Evolutionary conservation across 2,113 vertebrate genomes (phyloP), one percentile per base, ranked within the genome.

Genomic region (Protomyctophum bolini): DNA sequence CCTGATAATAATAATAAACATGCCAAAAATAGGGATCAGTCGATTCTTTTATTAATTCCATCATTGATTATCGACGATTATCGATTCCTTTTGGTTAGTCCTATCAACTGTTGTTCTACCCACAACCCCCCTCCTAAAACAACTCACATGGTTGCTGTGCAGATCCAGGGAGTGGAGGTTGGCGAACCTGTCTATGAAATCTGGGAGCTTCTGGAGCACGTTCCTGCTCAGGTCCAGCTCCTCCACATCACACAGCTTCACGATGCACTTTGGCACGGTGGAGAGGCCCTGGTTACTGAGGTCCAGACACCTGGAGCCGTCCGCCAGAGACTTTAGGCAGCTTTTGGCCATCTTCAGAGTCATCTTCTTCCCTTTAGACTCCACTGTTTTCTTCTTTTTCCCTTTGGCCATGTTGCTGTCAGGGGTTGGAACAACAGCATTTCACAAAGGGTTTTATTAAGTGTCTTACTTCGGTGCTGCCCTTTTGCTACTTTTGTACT

Each of bases 211-310:
- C 71, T 8, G 90, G 69, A 98, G 87, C 84, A 92, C 21, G 75
- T 99, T 99, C 68, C 95, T 86, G 87, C 97, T 97, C 60, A 99
- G 91, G 71, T 98, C 93, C 12, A 98, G 82, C 80, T 97, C 96
- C 0, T 97, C 94, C 7, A 98, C 75, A 0, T 95, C 93, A 1
- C 0, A 77, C 50, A 98, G 77, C 65, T 94, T 93, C 72, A 95
- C 87, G 72, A 99, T 77, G 64, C 95, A 94, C 45, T 90, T 94
- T 0, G 98, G 97, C 29, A 98, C 95, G 1, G 74, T 71, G 0
- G 84, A 72, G 63, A 99, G 91, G 29, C 91, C 94, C 94, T 96
- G 96, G 77, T 95, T 95, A 79, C 96, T 96, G 67, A 98, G 93
- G 77, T 96, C 91, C 12, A 99, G 92, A 1, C 94, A 90, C 0